Evolutionary conservation across 2,797 vertebrate genomes (phyloP).

Genomic region (Heteromormyrus szaboi): DNA sequence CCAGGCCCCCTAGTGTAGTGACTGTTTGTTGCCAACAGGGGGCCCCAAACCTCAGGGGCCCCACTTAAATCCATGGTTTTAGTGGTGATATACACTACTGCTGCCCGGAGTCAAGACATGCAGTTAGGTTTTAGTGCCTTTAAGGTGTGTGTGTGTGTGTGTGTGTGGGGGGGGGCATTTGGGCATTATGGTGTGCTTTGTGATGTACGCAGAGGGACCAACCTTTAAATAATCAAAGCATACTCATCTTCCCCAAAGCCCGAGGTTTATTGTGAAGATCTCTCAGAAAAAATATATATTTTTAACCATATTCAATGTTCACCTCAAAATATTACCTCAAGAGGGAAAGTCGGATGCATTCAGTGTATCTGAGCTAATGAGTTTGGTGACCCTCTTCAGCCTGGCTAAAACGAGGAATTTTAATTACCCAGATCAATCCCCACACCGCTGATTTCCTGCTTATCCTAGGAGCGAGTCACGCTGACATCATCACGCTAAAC

Average conservation of each 20-base stretch:
- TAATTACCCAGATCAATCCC: slow-evolving; percentile 1
- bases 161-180: neutral
- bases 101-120: neutral
- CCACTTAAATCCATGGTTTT: neutral
- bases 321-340: neutral
- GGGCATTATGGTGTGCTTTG: neutral
- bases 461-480: neutral
- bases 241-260: neutral
- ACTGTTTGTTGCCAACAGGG: neutral
- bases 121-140: neutral
- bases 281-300: neutral
- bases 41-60: neutral
- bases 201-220: neutral
- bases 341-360: neutral
- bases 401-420: neutral
- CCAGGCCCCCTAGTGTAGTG: neutral
- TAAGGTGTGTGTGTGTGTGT: neutral
- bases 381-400: neutral
- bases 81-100: neutral
- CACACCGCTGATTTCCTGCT: neutral
- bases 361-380: neutral
- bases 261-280: slow-evolving; percentile 5
- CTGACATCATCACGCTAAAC: slow-evolving; percentile 11
- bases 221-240: neutral
- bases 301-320: neutral